Evolutionary conservation across 2,113 vertebrate genomes (phyloP), one percentile per base, ranked within the genome.

Genomic region (Anoura caudifer): DNA sequence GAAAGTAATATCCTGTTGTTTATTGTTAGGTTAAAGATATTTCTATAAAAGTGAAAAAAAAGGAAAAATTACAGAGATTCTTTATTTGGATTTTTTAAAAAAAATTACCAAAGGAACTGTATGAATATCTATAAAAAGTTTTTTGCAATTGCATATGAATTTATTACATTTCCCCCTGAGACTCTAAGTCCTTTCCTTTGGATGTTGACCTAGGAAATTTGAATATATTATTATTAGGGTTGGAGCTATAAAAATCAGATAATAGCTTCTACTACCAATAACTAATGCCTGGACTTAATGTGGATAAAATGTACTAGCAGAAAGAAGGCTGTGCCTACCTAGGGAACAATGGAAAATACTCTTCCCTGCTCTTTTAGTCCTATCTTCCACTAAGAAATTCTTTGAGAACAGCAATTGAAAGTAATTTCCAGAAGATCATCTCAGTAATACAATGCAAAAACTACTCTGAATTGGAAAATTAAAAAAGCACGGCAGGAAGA

Each of bases 391-490:
- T 54, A 76, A 91, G 33, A 92, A 61, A 63, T 90, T 69, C 4
- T 88, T 95, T 73, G 59, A 90, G 50, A 95, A 92, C 1, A 75
- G 50, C 36, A 92, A 63, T 85, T 96, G 43, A 93, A 94, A 95
- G 36, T 93, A 85, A 93, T 93, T 96, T 94, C 24, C 31, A 52
- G 45, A 95, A 85, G 3, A 83, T 86, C 43, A 50, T 79, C 15
- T 95, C 20, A 38, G 63, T 54, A 65, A 83, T 83, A 77, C 67
- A 4, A 56, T 82, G 20, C 20, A 81, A 95, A 87, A 80, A 45
- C 59, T 43, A 69, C 28, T 73, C 1, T 59, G 28, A 97, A 89
- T 15, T 76, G 31, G 45, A 95, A 26, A 95, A 88, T 85, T 90
- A 0, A 73, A 90, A 84, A 38, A 72, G 19, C 36, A 93, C 63